Conservation (phyloP, 2,888 invertebrate genomes). For the Drosophila mimetica region DNA sequence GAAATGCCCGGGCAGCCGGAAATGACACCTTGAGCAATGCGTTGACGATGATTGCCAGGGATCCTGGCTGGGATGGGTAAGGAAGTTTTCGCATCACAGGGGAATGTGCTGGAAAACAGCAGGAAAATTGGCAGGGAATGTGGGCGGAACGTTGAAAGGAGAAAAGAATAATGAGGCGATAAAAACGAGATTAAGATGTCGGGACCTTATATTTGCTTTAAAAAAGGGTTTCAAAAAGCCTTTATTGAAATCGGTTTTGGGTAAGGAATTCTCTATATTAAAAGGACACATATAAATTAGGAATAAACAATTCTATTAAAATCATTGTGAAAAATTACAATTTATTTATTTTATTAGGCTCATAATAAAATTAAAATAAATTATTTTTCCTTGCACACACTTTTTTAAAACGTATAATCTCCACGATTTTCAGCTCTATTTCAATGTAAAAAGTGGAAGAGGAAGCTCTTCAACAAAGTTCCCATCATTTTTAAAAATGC, state of each 20-base stretch:
- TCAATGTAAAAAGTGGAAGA: constrained; percentile 21
- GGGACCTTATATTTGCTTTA: not conserved
- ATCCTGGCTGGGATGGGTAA: constrained; percentile 12
- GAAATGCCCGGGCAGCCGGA: constrained; percentile 37
- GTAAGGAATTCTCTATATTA: not conserved
- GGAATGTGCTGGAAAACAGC: constrained; percentile 28
- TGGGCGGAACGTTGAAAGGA: constrained; percentile 1
- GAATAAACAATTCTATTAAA: not conserved
- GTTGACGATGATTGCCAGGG: constrained; percentile 50
- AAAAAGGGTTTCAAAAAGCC: not conserved
- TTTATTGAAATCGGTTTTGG: not conserved
- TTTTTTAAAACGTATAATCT: constrained; percentile 22
- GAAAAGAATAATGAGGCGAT: constrained; percentile 44
- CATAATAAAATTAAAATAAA: no score
- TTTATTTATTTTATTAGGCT: no score
- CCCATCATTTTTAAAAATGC: constrained; percentile 39
- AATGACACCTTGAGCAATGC: constrained; percentile 66
- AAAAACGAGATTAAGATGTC: constrained; percentile 43
- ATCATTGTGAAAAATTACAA: not conserved
- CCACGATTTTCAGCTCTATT: constrained; percentile 36
- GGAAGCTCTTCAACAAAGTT: constrained; percentile 36
- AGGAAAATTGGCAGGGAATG: constrained; percentile 8
- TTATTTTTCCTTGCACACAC: not conserved
- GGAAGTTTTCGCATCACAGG: constrained; percentile 21
- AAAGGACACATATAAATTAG: no score